Evolutionary conservation across 2,797 vertebrate genomes (phyloP).

Genomic region (Zenarchopterus dispar): DNA sequence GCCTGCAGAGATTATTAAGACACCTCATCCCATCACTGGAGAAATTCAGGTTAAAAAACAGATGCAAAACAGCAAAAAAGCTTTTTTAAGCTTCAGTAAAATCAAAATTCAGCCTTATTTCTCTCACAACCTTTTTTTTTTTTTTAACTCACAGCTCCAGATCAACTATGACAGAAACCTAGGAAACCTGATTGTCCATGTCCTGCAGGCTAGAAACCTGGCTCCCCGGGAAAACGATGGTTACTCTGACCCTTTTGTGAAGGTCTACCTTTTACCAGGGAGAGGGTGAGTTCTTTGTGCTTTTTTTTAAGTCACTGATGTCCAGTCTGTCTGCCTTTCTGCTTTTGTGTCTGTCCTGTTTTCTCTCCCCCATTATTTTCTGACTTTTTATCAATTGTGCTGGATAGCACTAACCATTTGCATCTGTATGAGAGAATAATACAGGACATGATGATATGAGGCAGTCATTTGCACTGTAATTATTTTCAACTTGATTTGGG

Average conservation of each 20-base stretch:
- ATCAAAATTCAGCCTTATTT: background rate
- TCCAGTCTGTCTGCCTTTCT: constrained; percentile 62
- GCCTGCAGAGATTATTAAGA: constrained; percentile 85
- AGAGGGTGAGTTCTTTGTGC: constrained; percentile 87
- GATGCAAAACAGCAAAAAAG: background rate
- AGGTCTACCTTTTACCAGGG: constrained; percentile 97
- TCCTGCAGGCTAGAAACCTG: constrained; percentile 97
- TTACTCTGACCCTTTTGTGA: constrained; percentile 98
- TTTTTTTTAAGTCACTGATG: constrained; percentile 10
- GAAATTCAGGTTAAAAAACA: constrained; percentile 92
- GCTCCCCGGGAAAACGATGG: constrained; percentile 94
- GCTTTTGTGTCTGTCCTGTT: constrained; percentile 68
- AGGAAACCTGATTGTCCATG: constrained; percentile 96
- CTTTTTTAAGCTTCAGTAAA: background rate
- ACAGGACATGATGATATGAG: constrained; percentile 61
- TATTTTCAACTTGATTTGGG: constrained; percentile 13
- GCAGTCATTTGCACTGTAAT: constrained; percentile 46
- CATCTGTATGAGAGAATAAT: constrained; percentile 52
- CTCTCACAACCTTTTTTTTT: constrained; percentile 2
- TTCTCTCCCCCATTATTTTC: constrained; percentile 64
- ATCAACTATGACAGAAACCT: constrained; percentile 97
- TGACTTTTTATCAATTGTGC: constrained; percentile 51
- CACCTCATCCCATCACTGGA: constrained; percentile 91
- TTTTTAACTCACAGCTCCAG: constrained; percentile 87
- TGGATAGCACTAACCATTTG: constrained; percentile 46